These are phyloP conservation scores for Muntiacus reevesi DNA, from an alignment of 2,113 vertebrate species.

Conservation along the genomic window DNA sequence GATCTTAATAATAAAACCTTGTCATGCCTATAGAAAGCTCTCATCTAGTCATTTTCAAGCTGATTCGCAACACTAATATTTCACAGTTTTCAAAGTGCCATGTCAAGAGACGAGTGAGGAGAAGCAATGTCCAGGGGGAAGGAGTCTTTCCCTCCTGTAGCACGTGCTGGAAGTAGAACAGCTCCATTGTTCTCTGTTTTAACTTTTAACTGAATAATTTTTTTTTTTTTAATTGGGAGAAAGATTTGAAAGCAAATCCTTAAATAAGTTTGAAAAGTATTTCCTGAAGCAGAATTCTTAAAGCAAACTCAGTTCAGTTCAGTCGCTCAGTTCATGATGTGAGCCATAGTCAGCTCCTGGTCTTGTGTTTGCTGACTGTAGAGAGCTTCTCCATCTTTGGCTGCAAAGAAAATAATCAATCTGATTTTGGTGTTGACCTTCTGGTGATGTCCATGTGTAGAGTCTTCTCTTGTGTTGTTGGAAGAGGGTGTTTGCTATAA, in stretches of 20 bases:
- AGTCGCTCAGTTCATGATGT: too few species aligned
- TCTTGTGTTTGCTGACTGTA: too few species aligned
- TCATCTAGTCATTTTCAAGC: neutral
- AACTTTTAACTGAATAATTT: neutral
- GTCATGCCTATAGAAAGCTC: neutral
- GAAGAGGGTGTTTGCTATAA: too few species aligned
- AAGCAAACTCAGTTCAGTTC: neutral
- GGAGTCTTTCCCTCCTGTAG: neutral
- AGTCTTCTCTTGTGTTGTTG: too few species aligned
- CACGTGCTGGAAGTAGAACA: fast-evolving
- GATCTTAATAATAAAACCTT: neutral
- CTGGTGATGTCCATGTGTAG: too few species aligned
- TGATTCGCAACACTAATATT: neutral
- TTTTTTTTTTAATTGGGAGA: neutral
- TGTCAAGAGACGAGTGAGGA: neutral
- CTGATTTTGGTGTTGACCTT: too few species aligned
- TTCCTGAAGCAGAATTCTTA: neutral
- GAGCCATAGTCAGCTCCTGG: too few species aligned
- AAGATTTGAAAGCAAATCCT: neutral
- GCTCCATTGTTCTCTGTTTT: neutral
- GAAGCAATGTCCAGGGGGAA: fast-evolving
- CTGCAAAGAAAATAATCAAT: too few species aligned
- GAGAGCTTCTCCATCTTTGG: too few species aligned
- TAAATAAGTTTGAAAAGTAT: neutral
- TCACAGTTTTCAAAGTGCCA: neutral